Base-by-base conservation (phyloP, 2,797 vertebrate genomes). In the Crenuchus spilurus region DNA sequence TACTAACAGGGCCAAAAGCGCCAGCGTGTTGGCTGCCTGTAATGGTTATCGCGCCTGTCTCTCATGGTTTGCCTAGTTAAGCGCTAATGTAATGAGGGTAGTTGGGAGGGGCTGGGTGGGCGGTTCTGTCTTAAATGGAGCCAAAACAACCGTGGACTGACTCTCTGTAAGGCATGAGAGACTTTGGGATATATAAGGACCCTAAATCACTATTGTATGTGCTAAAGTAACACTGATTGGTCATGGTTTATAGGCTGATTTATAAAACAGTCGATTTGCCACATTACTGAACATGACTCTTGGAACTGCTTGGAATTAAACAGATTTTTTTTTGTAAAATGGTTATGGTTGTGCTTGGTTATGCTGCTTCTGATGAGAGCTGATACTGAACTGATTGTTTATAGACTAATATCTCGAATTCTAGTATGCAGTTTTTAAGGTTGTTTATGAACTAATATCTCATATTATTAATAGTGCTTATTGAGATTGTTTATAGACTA, bases 51-150 rank as follows among this genome's bases (percentile, higher is more conserved):
- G 20, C 46, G 67, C 66, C 48, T 74, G 74, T 73, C 80, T 78
- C 44, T 82, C 80, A 79, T 63, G 58, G 51, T 80, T 22, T 82
- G 76, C 64, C 72, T 82, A 75, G 78, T 80, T 80, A 80, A 76
- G 37, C 78, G 20, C 75, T 84, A 84, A 84, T 83, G 39, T 42
- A 76, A 78, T 83, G 78, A 69, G 71, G 75, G 49, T 48, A 72
- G 61, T 63, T 30, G 49, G 39, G 61, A 39, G 20, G 28, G 73
- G 66, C 41, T 33, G 69, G 54, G n/a, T n/a, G 39, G 72, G 62
- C 48, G 44, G 70, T 70, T 74, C 69, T 58, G 37, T 70, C 67
- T 69, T 74, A 77, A 75, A 70, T 33, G 16, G 58, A 72, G 70
- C 71, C 62, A 68, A 55, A 69, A 69, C 28, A 68, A 54, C 14